Conservation (phyloP, 92 coral and sea anemone genomes). For the Bergia puertoricense region DNA sequence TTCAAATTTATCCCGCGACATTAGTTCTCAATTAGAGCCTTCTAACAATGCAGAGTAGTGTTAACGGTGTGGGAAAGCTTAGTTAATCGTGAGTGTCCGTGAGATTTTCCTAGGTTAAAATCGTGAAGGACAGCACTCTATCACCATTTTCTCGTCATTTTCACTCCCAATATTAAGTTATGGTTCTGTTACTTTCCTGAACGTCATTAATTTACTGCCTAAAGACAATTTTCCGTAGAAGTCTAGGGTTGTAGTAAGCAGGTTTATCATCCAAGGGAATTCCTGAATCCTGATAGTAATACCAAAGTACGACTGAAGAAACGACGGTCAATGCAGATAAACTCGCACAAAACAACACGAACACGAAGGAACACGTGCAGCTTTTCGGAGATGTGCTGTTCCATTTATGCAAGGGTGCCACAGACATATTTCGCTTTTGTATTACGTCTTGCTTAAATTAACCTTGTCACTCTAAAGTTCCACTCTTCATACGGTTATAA, state of each 20-base stretch:
- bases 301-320: slow-evolving; percentile 8
- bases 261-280: neutral
- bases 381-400: neutral
- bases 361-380: neutral
- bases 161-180: too few species aligned
- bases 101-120: too few species aligned
- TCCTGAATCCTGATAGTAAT: neutral
- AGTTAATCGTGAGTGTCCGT: too few species aligned
- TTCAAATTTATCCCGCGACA: too few species aligned
- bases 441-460: too few species aligned
- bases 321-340: neutral
- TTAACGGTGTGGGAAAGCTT: too few species aligned
- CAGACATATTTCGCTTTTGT: neutral
- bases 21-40: too few species aligned
- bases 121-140: too few species aligned
- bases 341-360: neutral
- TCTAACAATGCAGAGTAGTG: too few species aligned
- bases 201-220: neutral
- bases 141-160: too few species aligned
- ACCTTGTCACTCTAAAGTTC: neutral
- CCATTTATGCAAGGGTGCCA: neutral
- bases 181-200: too few species aligned
- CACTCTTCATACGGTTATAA: neutral
- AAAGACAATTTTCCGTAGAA: neutral
- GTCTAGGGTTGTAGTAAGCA: slow-evolving; percentile 25